Conservation (phyloP, 2,113 vertebrate species). For the Beaufortia kweichowensis region DNA sequence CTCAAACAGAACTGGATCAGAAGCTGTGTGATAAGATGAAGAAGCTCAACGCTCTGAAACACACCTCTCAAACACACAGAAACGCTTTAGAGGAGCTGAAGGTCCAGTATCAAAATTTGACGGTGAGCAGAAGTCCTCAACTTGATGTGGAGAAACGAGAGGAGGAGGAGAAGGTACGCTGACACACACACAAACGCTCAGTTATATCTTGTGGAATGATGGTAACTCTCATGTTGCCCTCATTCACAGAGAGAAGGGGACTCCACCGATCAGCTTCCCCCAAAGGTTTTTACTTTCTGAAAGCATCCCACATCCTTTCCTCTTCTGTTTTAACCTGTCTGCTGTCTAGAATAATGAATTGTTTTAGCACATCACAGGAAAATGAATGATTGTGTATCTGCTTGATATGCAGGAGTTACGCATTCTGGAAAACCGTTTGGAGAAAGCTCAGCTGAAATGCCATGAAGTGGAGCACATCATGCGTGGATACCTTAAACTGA, state of each 20-base stretch:
- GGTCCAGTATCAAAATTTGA: slow-evolving; percentile 62
- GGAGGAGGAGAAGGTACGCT: slow-evolving; percentile 76
- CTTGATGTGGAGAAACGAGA: slow-evolving; percentile 48
- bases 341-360: background rate
- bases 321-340: background rate
- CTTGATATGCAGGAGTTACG: slow-evolving; percentile 69
- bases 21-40: slow-evolving; percentile 77
- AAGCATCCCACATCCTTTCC: background rate
- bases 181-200: slow-evolving; percentile 12
- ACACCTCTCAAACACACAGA: slow-evolving; percentile 68
- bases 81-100: slow-evolving; percentile 70
- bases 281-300: slow-evolving; percentile 50
- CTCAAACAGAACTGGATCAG: slow-evolving; percentile 71
- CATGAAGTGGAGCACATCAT: slow-evolving; percentile 78
- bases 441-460: slow-evolving; percentile 82
- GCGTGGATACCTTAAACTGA: slow-evolving; percentile 77
- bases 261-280: slow-evolving; percentile 52
- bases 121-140: slow-evolving; percentile 44
- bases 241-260: slow-evolving; percentile 60
- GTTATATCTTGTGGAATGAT: background rate
- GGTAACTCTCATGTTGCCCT: slow-evolving; percentile 39
- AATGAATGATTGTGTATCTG: slow-evolving; percentile 8
- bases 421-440: slow-evolving; percentile 81
- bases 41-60: slow-evolving; percentile 75
- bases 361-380: background rate